Conservation (phyloP, 2,797 vertebrate species). For the Austrolebias charrua region DNA sequence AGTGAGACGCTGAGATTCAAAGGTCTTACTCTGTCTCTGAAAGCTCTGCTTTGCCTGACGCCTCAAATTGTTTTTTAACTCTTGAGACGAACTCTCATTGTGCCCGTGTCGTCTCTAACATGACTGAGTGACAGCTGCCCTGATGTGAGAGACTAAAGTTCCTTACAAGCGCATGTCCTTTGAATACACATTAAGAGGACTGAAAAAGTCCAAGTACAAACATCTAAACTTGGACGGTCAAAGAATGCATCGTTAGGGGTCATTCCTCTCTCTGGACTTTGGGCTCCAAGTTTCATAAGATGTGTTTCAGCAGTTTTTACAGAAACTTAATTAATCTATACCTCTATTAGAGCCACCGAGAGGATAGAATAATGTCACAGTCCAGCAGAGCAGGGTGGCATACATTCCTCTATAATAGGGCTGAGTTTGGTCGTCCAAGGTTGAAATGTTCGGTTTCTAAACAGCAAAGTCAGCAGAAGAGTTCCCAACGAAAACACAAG, state of each 20-base stretch:
- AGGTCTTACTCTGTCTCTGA: slow-evolving; percentile 33
- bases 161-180: too few relatives aligned
- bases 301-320: background rate
- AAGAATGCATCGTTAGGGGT: background rate
- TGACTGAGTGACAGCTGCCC: slow-evolving; percentile 12
- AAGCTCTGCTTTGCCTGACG: slow-evolving; percentile 20
- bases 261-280: background rate
- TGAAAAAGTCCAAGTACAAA: background rate
- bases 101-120: slow-evolving; percentile 4
- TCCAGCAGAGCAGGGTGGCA: background rate
- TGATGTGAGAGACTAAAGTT: background rate
- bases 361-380: background rate
- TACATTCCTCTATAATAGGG: background rate
- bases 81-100: slow-evolving; percentile 10
- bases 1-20: slow-evolving; percentile 56
- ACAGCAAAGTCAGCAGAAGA: slow-evolving; percentile 8
- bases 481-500: background rate
- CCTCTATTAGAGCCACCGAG: background rate
- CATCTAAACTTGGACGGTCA: too few relatives aligned
- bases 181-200: background rate
- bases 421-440: background rate
- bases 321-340: background rate
- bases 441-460: background rate
- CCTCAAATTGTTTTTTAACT: slow-evolving; percentile 14
- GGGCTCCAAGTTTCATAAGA: background rate